A percentile compares a stretch with the other conserved stretches of the same genome.
phyloP scores from a whole-genome alignment of 1,140 invertebrate species.

The Platorchestia sp. region DNA sequence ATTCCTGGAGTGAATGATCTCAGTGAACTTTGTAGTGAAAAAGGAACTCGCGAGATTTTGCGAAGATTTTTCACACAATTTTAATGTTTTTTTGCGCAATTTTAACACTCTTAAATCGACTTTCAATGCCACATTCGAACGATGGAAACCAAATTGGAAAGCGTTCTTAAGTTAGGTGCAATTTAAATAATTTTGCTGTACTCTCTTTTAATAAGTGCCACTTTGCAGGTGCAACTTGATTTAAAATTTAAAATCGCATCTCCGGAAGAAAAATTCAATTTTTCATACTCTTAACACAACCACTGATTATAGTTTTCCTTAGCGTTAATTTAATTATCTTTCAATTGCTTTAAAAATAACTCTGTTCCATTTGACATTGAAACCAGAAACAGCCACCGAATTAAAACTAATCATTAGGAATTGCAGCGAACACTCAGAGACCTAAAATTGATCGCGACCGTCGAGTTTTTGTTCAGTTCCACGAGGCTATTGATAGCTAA shows the following conservation, averaged over 20 bases:
- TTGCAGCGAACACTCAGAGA: not conserved
- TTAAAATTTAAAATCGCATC: no score
- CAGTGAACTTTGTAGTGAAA: not conserved
- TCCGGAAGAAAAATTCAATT: no score
- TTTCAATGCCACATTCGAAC: not conserved
- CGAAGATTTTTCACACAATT: no score
- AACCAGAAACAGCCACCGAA: not conserved
- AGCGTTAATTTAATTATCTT: no score
- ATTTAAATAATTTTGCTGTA: not conserved
- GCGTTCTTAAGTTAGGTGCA: not conserved
- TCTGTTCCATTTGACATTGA: not conserved
- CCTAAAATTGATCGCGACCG: not conserved
- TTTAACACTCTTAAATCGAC: not conserved
- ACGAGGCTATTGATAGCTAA: not conserved
- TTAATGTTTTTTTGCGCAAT: no score
- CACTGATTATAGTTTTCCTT: no score
- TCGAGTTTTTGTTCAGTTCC: not conserved
- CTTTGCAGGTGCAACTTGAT: no score
- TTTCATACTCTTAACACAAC: no score
- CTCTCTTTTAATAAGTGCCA: no score
- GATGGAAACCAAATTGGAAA: not conserved
- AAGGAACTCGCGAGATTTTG: not conserved
- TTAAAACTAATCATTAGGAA: not conserved
- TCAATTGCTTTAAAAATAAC: not conserved
- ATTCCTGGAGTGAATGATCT: not conserved